Evolutionary conservation across 2,797 vertebrate species (phyloP).

Genomic region (Liasis olivaceus): DNA sequence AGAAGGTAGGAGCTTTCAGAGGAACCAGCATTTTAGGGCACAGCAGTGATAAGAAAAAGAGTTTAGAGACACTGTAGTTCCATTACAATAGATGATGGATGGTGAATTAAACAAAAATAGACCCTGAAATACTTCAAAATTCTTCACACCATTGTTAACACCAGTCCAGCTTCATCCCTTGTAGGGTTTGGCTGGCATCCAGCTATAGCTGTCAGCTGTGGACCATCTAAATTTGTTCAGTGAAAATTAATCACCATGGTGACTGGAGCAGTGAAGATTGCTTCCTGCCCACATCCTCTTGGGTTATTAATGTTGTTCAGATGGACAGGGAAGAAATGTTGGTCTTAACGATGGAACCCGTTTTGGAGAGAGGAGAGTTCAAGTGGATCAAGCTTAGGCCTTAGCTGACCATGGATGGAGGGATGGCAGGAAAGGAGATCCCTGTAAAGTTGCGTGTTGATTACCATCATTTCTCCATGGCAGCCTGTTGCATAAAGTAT

Average conservation of each 20-base stretch:
- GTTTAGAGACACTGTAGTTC: neutral
- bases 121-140: slow-evolving; percentile 7
- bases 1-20: neutral
- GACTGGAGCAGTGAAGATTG: slow-evolving; percentile 6
- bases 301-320: neutral
- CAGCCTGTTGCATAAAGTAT: neutral
- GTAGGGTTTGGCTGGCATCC: slow-evolving; percentile 2
- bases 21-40: neutral
- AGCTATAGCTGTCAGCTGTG: slow-evolving; percentile 16
- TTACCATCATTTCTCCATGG: neutral
- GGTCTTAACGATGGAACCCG: neutral
- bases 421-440: neutral
- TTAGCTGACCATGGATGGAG: neutral
- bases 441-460: neutral
- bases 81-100: slow-evolving; percentile 23
- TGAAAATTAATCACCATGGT: neutral
- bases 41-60: neutral
- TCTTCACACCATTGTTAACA: neutral
- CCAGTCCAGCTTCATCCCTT: slow-evolving; percentile 34
- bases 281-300: slow-evolving; percentile 25
- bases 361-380: neutral
- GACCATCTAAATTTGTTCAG: slow-evolving; percentile 10
- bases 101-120: slow-evolving; percentile 27
- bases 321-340: neutral
- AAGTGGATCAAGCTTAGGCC: neutral